Evolutionary conservation across 2,113 vertebrate genomes (phyloP).

Genomic region (Empidonax alnorum): DNA sequence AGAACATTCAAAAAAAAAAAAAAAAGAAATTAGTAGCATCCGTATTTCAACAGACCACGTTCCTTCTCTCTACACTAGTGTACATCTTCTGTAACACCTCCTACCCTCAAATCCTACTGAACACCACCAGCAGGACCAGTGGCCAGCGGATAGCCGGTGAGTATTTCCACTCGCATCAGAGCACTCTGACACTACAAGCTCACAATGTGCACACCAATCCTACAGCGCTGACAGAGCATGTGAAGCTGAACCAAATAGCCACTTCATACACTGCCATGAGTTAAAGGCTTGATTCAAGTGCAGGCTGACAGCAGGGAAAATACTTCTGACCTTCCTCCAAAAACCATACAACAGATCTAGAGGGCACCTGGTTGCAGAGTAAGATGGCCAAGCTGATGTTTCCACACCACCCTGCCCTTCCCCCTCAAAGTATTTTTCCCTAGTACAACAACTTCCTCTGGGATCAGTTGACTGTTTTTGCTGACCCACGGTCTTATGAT

Average conservation of each 20-base stretch:
- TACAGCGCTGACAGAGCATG: fast-evolving
- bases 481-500: neutral
- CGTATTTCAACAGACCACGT: neutral
- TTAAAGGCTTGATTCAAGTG: neutral
- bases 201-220: fast-evolving
- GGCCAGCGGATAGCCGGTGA: no score
- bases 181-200: neutral
- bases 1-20: neutral
- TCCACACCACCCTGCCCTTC: no score
- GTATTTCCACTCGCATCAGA: neutral
- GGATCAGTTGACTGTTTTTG: neutral
- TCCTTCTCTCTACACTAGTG: neutral
- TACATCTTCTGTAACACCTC: neutral
- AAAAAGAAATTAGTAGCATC: neutral
- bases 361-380: fast-evolving
- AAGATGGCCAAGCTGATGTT: fast-evolving
- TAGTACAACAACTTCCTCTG: neutral
- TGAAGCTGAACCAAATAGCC: neutral
- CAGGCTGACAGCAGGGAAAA: neutral
- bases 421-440: neutral
- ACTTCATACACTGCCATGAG: neutral
- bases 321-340: neutral
- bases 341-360: neutral
- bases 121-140: neutral
- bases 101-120: neutral